Conservation (phyloP, 2,113 vertebrate genomes). For the Channa maculata region DNA sequence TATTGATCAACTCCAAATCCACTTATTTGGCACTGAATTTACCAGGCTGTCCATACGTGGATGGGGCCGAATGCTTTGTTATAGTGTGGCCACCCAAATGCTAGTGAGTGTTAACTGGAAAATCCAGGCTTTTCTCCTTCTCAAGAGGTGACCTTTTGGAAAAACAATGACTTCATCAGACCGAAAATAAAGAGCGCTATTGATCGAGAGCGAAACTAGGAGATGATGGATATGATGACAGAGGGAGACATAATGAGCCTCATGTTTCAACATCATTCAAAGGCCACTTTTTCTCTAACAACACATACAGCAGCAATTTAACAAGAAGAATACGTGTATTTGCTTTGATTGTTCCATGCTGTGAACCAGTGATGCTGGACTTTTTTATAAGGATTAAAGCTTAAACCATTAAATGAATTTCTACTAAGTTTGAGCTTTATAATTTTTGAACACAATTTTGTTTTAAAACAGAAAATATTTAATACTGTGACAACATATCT, state of each 20-base stretch:
- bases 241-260: conserved; percentile 10
- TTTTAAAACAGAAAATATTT: neutral
- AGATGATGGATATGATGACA: conserved; percentile 23
- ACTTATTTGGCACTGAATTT: conserved; percentile 17
- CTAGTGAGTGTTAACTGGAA: conserved; percentile 10
- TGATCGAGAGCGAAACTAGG: conserved; percentile 30
- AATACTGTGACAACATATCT: neutral
- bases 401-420: neutral
- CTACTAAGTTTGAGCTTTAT: neutral
- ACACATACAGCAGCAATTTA: neutral
- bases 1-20: conserved; percentile 6
- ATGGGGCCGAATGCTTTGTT: conserved; percentile 13
- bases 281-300: conserved; percentile 4
- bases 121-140: conserved; percentile 7
- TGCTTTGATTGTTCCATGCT: neutral
- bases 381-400: neutral
- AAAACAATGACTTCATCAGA: conserved; percentile 30
- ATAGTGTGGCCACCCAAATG: neutral
- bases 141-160: conserved; percentile 45
- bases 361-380: neutral
- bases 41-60: neutral
- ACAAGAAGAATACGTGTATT: neutral
- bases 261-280: conserved; percentile 11
- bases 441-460: neutral
- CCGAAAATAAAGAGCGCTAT: conserved; percentile 40